phyloP scores from a whole-genome alignment of 2,113 vertebrate species.

The Phyllostomus discolor region DNA sequence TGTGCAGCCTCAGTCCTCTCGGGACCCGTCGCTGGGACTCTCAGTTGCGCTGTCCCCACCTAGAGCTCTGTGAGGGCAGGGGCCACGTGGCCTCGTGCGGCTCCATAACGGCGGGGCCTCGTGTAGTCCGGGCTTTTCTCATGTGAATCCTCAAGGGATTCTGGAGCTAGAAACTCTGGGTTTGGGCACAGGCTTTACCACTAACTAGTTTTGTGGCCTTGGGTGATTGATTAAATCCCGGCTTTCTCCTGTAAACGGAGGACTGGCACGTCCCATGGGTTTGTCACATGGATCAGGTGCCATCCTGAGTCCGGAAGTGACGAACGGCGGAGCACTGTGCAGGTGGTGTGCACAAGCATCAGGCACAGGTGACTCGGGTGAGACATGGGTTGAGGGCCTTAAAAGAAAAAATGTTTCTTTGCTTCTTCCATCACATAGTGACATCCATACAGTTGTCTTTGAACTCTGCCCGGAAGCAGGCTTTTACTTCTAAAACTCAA shows the following conservation, averaged over 20 bases:
- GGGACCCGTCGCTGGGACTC: not conserved
- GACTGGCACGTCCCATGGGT: too few relatives aligned
- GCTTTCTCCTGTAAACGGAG: not conserved
- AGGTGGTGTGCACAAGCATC: not conserved
- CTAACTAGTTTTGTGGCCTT: not conserved
- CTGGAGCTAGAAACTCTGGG: not conserved
- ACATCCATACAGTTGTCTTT: not conserved
- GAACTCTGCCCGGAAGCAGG: slow-evolving; percentile 22
- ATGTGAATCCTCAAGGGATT: not conserved
- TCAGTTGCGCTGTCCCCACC: fast-evolving
- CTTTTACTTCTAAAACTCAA: slow-evolving; percentile 48
- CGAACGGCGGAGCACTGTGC: not conserved
- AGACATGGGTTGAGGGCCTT: not conserved
- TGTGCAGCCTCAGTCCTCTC: fast-evolving
- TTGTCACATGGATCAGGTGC: not conserved
- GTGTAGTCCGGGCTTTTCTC: not conserved
- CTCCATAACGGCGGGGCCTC: not conserved
- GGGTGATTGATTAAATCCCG: not conserved
- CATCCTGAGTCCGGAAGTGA: not conserved
- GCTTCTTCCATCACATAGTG: not conserved
- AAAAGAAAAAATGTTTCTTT: not conserved
- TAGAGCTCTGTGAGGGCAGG: not conserved
- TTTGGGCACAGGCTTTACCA: not conserved
- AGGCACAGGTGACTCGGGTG: not conserved
- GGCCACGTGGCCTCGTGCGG: not conserved